phyloP scores from a whole-genome alignment of 2,113 vertebrate genomes.

The Gymnorhina tibicen region DNA sequence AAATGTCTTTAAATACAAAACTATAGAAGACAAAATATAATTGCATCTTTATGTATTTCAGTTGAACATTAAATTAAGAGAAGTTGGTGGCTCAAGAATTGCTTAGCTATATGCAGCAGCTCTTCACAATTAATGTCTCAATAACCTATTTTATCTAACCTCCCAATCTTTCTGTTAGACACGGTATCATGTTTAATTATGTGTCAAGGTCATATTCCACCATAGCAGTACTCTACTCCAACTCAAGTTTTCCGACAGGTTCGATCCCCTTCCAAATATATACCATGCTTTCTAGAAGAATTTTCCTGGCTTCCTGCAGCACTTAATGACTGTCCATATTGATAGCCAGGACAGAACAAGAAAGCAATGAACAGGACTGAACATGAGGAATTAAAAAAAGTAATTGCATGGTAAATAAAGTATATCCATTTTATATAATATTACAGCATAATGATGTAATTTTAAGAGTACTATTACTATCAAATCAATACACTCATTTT shows the following conservation, averaged over 20 bases:
- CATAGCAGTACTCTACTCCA: background rate
- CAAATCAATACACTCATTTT: background rate
- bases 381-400: background rate
- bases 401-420: background rate
- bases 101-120: background rate
- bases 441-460: background rate
- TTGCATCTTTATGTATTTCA: constrained; percentile 9
- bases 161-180: background rate
- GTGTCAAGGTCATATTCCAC: background rate
- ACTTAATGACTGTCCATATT: background rate
- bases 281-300: background rate
- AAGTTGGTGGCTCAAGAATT: background rate
- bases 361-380: background rate
- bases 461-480: background rate
- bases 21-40: background rate
- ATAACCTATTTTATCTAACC: background rate
- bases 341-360: background rate
- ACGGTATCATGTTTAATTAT: background rate
- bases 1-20: constrained; percentile 12
- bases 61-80: constrained; percentile 17
- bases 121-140: background rate
- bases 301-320: background rate
- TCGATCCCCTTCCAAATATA: accelerated
- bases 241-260: background rate
- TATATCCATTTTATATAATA: background rate